phyloP scores from a whole-genome alignment of 1,140 invertebrate genomes.

The Drosophila mayri region DNA sequence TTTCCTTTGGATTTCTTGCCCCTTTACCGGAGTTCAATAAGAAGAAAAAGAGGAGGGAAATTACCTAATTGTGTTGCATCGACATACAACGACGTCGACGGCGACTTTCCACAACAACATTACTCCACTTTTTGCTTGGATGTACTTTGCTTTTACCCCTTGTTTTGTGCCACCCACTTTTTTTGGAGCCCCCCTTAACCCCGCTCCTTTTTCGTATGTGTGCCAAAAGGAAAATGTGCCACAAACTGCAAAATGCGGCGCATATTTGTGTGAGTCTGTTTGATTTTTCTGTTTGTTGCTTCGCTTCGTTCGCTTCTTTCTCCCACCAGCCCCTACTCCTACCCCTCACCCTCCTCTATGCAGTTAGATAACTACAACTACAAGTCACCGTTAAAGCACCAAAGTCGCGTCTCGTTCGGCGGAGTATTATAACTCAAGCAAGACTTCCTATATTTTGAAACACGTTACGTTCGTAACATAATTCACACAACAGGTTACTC shows the following conservation, averaged over 20 bases:
- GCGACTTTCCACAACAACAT: slow-evolving; percentile 73
- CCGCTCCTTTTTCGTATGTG: slow-evolving; percentile 53
- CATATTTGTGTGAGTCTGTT: slow-evolving; percentile 52
- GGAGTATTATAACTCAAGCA: slow-evolving; percentile 76
- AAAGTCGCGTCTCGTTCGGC: slow-evolving; percentile 32
- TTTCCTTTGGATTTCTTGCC: slow-evolving; percentile 13
- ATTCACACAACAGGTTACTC: slow-evolving; percentile 82
- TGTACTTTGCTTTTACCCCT: slow-evolving; percentile 45
- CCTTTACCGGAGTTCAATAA: slow-evolving; percentile 56
- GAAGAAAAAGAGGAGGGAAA: slow-evolving; percentile 69
- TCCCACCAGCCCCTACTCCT: not conserved
- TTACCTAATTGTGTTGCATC: slow-evolving; percentile 84
- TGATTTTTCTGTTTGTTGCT: slow-evolving; percentile 54
- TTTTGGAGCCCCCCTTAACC: not conserved
- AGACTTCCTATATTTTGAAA: slow-evolving; percentile 85
- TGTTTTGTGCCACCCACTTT: slow-evolving; percentile 28
- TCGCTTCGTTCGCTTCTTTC: slow-evolving; percentile 75
- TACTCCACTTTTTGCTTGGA: slow-evolving; percentile 73
- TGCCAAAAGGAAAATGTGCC: slow-evolving; percentile 80
- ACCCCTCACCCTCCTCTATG: slow-evolving; percentile 8
- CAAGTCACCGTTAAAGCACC: slow-evolving; percentile 75
- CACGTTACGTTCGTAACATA: slow-evolving; percentile 85
- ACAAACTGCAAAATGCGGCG: slow-evolving; percentile 67
- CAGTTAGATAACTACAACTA: slow-evolving; percentile 72
- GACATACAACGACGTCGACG: slow-evolving; percentile 31